Percentiles rank a stretch among this genome's conserved stretches.
These are phyloP conservation scores for Baccha elongata DNA, from an alignment of 2,888 invertebrate genomes.

Conservation along the genomic window DNA sequence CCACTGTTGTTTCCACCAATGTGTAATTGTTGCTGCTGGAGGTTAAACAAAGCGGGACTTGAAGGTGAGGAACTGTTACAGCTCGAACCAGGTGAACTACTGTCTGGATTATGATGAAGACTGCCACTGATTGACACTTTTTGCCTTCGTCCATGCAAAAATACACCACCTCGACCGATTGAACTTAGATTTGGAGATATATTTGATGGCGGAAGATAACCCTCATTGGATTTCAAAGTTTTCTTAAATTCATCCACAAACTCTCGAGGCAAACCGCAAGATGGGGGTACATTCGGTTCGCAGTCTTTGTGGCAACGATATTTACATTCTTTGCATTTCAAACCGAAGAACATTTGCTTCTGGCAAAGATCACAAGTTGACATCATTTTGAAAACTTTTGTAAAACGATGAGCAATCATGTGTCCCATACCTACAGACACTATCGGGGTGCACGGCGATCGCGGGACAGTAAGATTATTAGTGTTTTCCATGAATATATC, in stretches of 20 bases:
- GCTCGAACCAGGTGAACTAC: slow-evolving; percentile 96
- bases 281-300: slow-evolving; percentile 94
- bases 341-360: slow-evolving; percentile 92
- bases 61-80: slow-evolving; percentile 98
- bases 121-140: slow-evolving; percentile 73
- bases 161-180: slow-evolving; percentile 75
- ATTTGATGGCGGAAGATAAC: slow-evolving; percentile 76
- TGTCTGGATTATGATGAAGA: slow-evolving; percentile 85
- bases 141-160: slow-evolving; percentile 71
- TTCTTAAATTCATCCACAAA: slow-evolving; percentile 92
- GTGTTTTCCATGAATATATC: slow-evolving; percentile 79
- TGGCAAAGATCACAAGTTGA: slow-evolving; percentile 95
- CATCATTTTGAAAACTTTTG: slow-evolving; percentile 93
- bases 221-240: slow-evolving; percentile 85
- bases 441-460: slow-evolving; percentile 89
- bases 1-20: slow-evolving; percentile 74
- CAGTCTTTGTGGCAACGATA: slow-evolving; percentile 90
- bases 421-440: slow-evolving; percentile 92
- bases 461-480: slow-evolving; percentile 83
- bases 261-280: slow-evolving; percentile 94
- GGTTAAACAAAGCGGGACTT: slow-evolving; percentile 89
- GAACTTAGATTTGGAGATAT: slow-evolving; percentile 80
- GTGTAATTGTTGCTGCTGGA: slow-evolving; percentile 81
- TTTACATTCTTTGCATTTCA: slow-evolving; percentile 97
- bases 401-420: slow-evolving; percentile 94